Percentiles rank a stretch among this genome's conserved stretches.
Conservation (phyloP, 2,113 vertebrate species). For the Aix galericulata region DNA sequence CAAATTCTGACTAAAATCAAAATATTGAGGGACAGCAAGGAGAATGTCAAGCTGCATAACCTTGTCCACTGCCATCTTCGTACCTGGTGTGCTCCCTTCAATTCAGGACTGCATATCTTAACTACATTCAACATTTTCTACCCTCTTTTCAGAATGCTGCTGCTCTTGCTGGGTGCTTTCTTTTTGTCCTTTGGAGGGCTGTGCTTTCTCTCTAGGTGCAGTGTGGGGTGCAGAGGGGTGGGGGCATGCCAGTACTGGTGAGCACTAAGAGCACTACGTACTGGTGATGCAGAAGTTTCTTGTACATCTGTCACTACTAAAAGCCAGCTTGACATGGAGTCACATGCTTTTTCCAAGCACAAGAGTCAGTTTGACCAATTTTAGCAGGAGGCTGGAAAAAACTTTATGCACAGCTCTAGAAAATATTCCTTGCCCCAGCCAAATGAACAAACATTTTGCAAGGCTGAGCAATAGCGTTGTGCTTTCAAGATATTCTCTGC, state of each 20-base stretch:
- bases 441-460: constrained; percentile 20
- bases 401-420: neutral
- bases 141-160: neutral
- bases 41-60: neutral
- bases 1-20: constrained; percentile 2
- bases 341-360: neutral
- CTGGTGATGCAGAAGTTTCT: neutral
- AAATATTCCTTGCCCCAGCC: neutral
- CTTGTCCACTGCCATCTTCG: neutral
- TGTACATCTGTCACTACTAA: neutral
- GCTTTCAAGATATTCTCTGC: neutral
- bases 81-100: neutral
- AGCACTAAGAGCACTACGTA: neutral
- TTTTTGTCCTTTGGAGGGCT: neutral
- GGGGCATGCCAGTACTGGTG: neutral
- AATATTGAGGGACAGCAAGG: neutral
- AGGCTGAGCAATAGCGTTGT: neutral
- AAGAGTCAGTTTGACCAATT: neutral
- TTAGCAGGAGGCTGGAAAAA: neutral
- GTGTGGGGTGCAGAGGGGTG: neutral
- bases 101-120: neutral
- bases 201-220: neutral
- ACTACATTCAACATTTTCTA: neutral
- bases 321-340: neutral
- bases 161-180: neutral